Evolutionary conservation across 2,113 vertebrate species (phyloP).

Genomic region (Myotis brandtii): DNA sequence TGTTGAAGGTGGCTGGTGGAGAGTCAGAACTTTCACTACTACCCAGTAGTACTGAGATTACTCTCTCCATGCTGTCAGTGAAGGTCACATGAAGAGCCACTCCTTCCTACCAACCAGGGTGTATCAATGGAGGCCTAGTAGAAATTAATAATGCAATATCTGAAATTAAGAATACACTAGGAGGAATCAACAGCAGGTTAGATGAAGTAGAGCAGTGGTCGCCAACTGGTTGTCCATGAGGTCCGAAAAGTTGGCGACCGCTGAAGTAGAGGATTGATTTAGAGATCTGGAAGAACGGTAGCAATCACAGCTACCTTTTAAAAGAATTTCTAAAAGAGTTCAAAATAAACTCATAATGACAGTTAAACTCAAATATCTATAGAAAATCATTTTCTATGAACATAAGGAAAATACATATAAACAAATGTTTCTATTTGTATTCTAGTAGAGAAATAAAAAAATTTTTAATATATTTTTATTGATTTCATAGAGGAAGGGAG

Average conservation of each 20-base stretch:
- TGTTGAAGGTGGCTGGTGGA: background rate
- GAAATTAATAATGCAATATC: background rate
- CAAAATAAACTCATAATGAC: conserved; percentile 32
- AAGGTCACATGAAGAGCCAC: background rate
- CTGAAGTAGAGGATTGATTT: no score
- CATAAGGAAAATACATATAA: background rate
- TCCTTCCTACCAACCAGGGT: background rate
- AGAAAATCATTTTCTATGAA: conserved; percentile 25
- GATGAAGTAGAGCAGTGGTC: background rate
- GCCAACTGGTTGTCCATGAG: no score
- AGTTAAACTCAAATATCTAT: conserved; percentile 14
- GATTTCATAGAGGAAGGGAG: no score
- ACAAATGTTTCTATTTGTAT: background rate
- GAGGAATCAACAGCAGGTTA: background rate
- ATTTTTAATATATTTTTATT: no score
- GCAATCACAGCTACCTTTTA: background rate
- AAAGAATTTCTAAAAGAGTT: background rate
- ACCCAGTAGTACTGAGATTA: background rate
- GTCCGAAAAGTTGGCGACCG: no score
- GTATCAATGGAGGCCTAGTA: background rate
- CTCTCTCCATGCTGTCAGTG: background rate
- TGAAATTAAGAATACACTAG: background rate
- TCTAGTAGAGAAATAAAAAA: background rate
- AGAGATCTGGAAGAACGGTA: background rate
- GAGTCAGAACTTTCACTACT: background rate